A percentile compares a stretch with the other conserved stretches of the same genome.
Evolutionary conservation across 1,140 invertebrate species (phyloP).

Genomic region (Zaprionus vittiger): DNA sequence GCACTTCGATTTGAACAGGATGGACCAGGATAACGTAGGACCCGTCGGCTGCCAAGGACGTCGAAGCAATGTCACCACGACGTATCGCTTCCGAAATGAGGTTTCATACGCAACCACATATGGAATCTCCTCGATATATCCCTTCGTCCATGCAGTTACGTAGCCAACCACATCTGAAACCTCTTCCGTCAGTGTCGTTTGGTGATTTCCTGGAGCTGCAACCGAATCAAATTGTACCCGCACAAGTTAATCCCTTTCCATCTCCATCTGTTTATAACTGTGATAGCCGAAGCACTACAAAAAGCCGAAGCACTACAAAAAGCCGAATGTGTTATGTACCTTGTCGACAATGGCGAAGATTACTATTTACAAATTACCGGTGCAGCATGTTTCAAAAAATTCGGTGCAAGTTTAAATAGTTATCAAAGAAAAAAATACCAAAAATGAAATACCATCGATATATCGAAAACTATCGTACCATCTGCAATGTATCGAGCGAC

Average conservation of each 20-base stretch:
- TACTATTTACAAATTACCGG: background rate
- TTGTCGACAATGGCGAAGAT: background rate
- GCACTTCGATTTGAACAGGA: slow-evolving; percentile 38
- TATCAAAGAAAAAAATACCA: slow-evolving; percentile 4
- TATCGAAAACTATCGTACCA: background rate
- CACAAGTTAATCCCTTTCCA: background rate
- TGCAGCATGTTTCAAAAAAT: background rate
- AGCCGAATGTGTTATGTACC: background rate
- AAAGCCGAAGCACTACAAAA: background rate
- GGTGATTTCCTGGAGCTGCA: background rate
- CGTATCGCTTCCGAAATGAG: too few relatives aligned
- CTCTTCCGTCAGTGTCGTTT: background rate
- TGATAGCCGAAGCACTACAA: too few relatives aligned
- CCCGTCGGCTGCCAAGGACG: background rate
- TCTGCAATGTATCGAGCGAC: slow-evolving; percentile 5
- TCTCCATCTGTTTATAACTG: too few relatives aligned
- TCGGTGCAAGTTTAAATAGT: background rate
- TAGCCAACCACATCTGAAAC: too few relatives aligned
- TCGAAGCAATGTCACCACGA: slow-evolving; percentile 41
- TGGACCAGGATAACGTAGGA: slow-evolving; percentile 18
- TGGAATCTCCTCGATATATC: background rate
- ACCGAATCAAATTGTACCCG: slow-evolving; percentile 2
- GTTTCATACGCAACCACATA: too few relatives aligned
- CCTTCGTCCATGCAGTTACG: background rate
- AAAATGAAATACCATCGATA: background rate